phyloP scores from a whole-genome alignment of 1,140 invertebrate genomes.

The Drosophila willistoni region DNA sequence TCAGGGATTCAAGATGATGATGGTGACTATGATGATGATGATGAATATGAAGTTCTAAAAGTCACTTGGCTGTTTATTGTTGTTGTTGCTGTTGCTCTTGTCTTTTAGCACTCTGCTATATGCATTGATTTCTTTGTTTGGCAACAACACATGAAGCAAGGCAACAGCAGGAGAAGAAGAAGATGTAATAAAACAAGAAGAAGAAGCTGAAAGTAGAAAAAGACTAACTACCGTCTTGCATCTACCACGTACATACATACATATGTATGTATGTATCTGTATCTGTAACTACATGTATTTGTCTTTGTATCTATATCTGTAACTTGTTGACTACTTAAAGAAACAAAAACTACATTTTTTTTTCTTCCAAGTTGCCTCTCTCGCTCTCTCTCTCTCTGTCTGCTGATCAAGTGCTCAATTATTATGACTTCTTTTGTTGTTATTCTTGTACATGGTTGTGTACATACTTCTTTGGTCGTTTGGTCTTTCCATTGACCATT shows the following conservation, averaged over 20 bases:
- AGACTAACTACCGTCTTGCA: conserved; percentile 32
- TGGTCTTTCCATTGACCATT: conserved; percentile 73
- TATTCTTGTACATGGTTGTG: conserved; percentile 42
- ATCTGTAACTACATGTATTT: conserved; percentile 24
- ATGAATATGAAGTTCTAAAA: conserved; percentile 14
- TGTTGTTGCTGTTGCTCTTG: conserved; percentile 42
- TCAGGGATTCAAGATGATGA: conserved; percentile 11
- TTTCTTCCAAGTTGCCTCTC: conserved; percentile 23
- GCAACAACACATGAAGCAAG: conserved; percentile 43
- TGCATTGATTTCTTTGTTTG: conserved; percentile 70
- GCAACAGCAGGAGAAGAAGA: not conserved
- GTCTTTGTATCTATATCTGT: conserved; percentile 42
- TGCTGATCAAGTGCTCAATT: conserved; percentile 78
- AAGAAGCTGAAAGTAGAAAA: conserved; percentile 1
- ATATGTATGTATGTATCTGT: conserved; percentile 13
- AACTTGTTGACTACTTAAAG: conserved; percentile 70
- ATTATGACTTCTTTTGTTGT: conserved; percentile 65
- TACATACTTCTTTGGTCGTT: conserved; percentile 27
- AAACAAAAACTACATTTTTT: conserved; percentile 51
- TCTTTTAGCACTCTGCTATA: conserved; percentile 59
- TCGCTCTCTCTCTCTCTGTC: conserved; percentile 20
- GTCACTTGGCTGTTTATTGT: conserved; percentile 34
- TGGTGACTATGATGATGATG: conserved; percentile 3
- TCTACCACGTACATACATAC: not conserved
- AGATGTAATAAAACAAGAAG: conserved; percentile 1